Evolutionary conservation across 2,113 vertebrate species (phyloP).

Genomic region (Pimephales promelas): DNA sequence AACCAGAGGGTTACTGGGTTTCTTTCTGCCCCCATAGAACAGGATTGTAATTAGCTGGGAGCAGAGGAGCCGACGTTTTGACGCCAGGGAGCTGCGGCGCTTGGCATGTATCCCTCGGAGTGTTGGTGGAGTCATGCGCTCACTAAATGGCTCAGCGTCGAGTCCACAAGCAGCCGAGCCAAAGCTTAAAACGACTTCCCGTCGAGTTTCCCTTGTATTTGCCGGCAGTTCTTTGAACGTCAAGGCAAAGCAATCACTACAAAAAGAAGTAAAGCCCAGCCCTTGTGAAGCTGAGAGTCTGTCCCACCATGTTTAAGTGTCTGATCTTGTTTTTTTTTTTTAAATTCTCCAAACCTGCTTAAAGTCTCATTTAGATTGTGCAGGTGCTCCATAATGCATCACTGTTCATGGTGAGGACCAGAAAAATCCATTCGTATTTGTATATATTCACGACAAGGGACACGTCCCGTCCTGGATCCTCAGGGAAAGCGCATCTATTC

Average conservation of each 20-base stretch:
- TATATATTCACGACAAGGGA: conserved; percentile 21
- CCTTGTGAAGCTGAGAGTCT: background rate
- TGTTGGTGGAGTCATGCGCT: conserved; percentile 31
- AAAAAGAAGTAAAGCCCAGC: background rate
- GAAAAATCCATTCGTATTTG: conserved; percentile 11
- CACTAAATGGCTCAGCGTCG: background rate
- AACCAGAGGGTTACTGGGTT: conserved; percentile 58
- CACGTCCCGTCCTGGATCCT: background rate
- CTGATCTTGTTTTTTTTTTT: background rate
- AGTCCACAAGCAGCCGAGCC: background rate
- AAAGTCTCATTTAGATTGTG: conserved; percentile 5
- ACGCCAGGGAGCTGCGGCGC: conserved; percentile 62
- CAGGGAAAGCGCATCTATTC: background rate
- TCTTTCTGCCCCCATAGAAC: conserved; percentile 52
- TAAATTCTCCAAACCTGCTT: background rate
- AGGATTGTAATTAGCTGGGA: conserved; percentile 69
- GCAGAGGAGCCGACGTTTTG: conserved; percentile 54
- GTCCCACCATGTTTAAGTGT: background rate
- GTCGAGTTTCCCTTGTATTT: background rate
- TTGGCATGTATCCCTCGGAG: conserved; percentile 64
- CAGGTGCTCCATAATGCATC: conserved; percentile 24
- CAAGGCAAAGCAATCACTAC: background rate
- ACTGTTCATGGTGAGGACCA: conserved; percentile 6
- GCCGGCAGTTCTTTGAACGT: background rate
- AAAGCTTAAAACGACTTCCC: conserved; percentile 22